Conservation (phyloP, 2,888 invertebrate genomes). For the Chloroclystis v-ata region DNA sequence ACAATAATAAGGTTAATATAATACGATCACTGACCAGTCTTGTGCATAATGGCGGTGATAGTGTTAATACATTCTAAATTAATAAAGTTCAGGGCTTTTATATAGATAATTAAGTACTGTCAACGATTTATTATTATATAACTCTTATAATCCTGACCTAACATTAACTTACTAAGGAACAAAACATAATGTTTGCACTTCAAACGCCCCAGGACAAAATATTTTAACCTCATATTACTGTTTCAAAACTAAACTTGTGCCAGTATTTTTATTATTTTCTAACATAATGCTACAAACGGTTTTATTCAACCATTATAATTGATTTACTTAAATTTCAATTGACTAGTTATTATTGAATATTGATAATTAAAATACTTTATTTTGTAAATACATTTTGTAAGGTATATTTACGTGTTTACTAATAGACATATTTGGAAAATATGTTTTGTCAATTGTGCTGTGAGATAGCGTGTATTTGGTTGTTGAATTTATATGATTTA, state of each 20-base stretch:
- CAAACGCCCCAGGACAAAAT: too few species aligned
- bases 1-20: too few species aligned
- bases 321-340: constrained; percentile 49
- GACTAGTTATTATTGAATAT: constrained; percentile 43
- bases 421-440: constrained; percentile 76
- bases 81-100: too few species aligned
- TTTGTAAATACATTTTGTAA: constrained; percentile 76
- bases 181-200: too few species aligned
- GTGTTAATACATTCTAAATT: too few species aligned
- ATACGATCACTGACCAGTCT: too few species aligned
- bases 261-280: constrained; percentile 16
- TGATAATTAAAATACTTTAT: constrained; percentile 65
- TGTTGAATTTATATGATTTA: constrained; percentile 41
- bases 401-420: constrained; percentile 73
- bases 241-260: constrained; percentile 1
- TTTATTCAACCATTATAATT: constrained; percentile 34
- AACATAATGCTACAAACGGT: constrained; percentile 26
- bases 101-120: too few species aligned
- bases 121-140: too few species aligned
- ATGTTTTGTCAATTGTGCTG: constrained; percentile 78
- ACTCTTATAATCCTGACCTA: too few species aligned
- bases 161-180: too few species aligned
- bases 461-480: constrained; percentile 57
- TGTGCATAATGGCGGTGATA: too few species aligned
- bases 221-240: too few species aligned